Evolutionary conservation across 2,888 invertebrate species (phyloP).

Genomic region (Mantis religiosa): DNA sequence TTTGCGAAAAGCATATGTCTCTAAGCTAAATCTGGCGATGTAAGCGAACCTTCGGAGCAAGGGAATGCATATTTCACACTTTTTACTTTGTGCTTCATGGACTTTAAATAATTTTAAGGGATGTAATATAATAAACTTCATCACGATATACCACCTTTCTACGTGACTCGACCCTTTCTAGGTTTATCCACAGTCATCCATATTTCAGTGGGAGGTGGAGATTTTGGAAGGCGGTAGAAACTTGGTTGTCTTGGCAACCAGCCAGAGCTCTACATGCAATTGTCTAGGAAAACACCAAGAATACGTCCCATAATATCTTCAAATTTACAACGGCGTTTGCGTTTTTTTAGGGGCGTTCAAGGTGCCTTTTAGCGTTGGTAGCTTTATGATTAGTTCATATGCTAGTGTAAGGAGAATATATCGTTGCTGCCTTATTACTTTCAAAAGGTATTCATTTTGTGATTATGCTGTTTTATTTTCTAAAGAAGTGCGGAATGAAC

Average conservation of each 20-base stretch:
- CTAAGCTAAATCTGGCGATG: neutral
- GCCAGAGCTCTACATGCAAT: neutral
- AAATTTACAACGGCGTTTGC: neutral
- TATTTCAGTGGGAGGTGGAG: neutral
- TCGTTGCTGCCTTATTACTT: no score
- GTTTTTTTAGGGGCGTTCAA: neutral
- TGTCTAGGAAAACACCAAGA: neutral
- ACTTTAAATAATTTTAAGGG: neutral
- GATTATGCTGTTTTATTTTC: no score
- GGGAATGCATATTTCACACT: neutral
- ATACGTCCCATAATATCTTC: neutral
- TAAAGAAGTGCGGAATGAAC: no score
- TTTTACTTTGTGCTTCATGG: neutral
- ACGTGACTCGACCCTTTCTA: neutral
- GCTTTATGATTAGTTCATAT: no score
- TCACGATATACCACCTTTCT: neutral
- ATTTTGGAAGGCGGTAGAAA: neutral
- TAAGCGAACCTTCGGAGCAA: neutral
- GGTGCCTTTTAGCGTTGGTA: neutral
- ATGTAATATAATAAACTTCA: neutral
- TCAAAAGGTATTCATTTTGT: no score
- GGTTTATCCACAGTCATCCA: neutral
- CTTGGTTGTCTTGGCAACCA: neutral
- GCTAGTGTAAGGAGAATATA: no score
- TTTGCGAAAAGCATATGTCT: neutral